These are phyloP conservation scores for Sebastes dallii DNA, from an alignment of 2,797 vertebrate species.

Conservation along the genomic window DNA sequence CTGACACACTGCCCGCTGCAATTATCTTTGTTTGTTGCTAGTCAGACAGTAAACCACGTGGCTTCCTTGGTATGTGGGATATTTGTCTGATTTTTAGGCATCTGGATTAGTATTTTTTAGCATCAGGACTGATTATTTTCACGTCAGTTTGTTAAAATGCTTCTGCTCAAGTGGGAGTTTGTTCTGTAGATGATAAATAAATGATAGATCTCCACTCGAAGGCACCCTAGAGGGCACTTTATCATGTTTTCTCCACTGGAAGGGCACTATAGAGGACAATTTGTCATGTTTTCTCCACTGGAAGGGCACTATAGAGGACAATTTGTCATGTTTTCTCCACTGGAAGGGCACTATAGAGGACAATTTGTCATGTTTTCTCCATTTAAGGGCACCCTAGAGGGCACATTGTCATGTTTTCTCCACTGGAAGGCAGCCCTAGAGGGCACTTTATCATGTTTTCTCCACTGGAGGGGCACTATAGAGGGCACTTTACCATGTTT, in stretches of 20 bases:
- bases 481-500: too few species aligned
- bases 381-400: too few species aligned
- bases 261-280: accelerated
- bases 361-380: too few species aligned
- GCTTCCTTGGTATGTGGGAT: background rate
- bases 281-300: too few species aligned
- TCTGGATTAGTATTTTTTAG: background rate
- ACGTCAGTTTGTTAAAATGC: background rate
- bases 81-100: background rate
- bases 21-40: constrained; percentile 29
- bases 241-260: too few species aligned
- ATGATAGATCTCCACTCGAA: too few species aligned
- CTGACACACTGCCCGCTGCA: constrained; percentile 27
- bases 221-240: too few species aligned
- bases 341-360: accelerated
- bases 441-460: too few species aligned
- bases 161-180: background rate
- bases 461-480: accelerated
- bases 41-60: constrained; percentile 1
- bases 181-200: background rate
- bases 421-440: too few species aligned
- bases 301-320: accelerated
- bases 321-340: accelerated
- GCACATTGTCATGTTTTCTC: too few species aligned
- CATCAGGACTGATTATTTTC: background rate